phyloP scores from a whole-genome alignment of 2,797 vertebrate species.

The Silurus lanzhouensis region DNA sequence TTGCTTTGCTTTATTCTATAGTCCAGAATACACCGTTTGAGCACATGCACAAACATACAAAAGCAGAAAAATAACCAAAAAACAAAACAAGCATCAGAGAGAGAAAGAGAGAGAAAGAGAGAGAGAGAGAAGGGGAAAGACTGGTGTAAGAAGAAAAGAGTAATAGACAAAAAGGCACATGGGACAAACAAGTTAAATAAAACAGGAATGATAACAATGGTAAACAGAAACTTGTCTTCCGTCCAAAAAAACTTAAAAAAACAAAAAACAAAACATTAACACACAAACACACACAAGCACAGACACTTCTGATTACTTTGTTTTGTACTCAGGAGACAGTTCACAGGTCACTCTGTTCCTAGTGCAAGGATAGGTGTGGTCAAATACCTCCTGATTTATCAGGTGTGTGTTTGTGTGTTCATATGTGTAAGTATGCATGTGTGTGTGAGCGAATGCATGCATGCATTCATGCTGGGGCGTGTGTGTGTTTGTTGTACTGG shows the following conservation, averaged over 20 bases:
- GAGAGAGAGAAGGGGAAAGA: slow-evolving; percentile 21
- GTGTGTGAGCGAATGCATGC: neutral
- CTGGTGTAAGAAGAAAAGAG: slow-evolving; percentile 23
- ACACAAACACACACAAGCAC: slow-evolving; percentile 41
- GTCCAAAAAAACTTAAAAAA: slow-evolving; percentile 32
- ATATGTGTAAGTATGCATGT: neutral
- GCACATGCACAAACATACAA: neutral
- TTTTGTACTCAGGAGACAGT: slow-evolving; percentile 44
- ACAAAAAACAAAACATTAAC: slow-evolving; percentile 58
- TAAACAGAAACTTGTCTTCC: slow-evolving; percentile 82
- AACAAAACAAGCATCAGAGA: neutral
- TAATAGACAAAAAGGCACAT: slow-evolving; percentile 64
- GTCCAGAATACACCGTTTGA: neutral
- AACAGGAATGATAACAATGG: slow-evolving; percentile 62
- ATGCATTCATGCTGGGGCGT: neutral
- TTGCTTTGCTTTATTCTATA: neutral
- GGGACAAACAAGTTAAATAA: slow-evolving; percentile 68
- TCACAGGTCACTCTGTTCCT: slow-evolving; percentile 49
- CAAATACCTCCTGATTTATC: slow-evolving; percentile 38
- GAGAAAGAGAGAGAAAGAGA: slow-evolving; percentile 9
- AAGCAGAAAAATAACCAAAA: neutral
- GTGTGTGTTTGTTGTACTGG: slow-evolving; percentile 8
- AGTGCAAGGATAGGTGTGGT: slow-evolving; percentile 47
- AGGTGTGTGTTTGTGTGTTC: slow-evolving; percentile 24
- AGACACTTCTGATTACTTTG: slow-evolving; percentile 51